Conservation (phyloP, 2,797 vertebrate genomes). For the Cynopterus sphinx region DNA sequence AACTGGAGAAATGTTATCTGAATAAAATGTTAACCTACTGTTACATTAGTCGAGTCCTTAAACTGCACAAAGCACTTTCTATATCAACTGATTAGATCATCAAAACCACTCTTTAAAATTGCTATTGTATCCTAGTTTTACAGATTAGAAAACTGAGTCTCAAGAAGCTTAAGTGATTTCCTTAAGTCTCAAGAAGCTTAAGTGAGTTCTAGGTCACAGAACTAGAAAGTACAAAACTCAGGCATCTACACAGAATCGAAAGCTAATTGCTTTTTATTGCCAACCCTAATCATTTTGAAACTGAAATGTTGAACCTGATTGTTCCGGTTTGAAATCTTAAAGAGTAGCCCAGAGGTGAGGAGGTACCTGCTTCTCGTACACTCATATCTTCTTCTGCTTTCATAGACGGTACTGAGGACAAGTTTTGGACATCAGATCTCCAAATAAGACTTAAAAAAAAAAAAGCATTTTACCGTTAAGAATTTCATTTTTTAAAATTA, state of each 20-base stretch:
- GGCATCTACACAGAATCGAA: not conserved
- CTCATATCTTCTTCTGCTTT: not conserved
- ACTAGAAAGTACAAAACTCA: not conserved
- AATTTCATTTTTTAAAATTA: not conserved
- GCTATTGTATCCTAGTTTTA: not conserved
- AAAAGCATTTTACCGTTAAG: not conserved
- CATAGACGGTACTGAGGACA: not conserved
- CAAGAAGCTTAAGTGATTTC: not conserved
- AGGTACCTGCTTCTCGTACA: not conserved
- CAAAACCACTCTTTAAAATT: not conserved
- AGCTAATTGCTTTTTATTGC: not conserved
- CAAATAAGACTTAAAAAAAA: not conserved
- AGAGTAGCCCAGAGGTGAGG: not conserved
- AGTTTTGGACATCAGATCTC: not conserved
- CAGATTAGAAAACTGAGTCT: conserved; percentile 37
- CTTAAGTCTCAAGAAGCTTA: not conserved
- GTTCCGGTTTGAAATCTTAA: not conserved
- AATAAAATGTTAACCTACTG: not conserved
- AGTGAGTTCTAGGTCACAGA: not conserved
- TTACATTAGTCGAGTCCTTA: not conserved
- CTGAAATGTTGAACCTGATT: not conserved
- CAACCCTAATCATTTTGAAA: not conserved
- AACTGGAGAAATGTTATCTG: not conserved
- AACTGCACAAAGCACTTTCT: not conserved
- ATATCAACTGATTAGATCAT: not conserved